Conservation (phyloP, 2,113 vertebrate species). For the Perognathus longimembris region DNA sequence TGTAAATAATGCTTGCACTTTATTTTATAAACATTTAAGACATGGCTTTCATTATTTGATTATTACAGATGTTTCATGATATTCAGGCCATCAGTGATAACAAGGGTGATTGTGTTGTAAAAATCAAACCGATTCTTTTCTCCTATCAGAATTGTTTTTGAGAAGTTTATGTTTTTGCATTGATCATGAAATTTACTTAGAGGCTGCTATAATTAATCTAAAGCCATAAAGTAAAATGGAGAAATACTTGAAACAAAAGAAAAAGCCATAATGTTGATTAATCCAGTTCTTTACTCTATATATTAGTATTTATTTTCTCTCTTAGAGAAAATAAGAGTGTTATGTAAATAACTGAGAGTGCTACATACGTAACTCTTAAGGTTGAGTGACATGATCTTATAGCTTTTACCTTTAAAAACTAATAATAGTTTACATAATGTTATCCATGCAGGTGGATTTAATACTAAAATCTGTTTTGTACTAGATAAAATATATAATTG, state of each 20-base stretch:
- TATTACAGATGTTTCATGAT: neutral
- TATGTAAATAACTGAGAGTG: too few species aligned
- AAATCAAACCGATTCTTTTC: neutral
- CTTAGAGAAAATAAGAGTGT: neutral
- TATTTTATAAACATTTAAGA: neutral
- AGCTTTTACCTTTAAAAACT: neutral
- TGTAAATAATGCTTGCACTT: neutral
- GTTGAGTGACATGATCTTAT: neutral
- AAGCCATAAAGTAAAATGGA: slow-evolving; percentile 11
- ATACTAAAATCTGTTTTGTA: neutral
- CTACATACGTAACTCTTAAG: neutral
- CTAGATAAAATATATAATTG: neutral
- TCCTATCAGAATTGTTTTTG: neutral
- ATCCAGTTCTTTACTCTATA: neutral
- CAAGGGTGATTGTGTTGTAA: neutral
- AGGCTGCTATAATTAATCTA: neutral
- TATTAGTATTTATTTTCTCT: neutral
- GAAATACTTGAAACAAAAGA: neutral
- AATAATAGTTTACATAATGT: neutral
- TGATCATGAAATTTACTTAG: neutral
- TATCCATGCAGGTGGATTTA: neutral
- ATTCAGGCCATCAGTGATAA: neutral
- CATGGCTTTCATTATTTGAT: neutral
- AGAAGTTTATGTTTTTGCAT: slow-evolving; percentile 24
- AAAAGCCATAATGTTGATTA: neutral